Evolutionary conservation across 2,113 vertebrate genomes (phyloP).

Genomic region (Takifugu flavidus): DNA sequence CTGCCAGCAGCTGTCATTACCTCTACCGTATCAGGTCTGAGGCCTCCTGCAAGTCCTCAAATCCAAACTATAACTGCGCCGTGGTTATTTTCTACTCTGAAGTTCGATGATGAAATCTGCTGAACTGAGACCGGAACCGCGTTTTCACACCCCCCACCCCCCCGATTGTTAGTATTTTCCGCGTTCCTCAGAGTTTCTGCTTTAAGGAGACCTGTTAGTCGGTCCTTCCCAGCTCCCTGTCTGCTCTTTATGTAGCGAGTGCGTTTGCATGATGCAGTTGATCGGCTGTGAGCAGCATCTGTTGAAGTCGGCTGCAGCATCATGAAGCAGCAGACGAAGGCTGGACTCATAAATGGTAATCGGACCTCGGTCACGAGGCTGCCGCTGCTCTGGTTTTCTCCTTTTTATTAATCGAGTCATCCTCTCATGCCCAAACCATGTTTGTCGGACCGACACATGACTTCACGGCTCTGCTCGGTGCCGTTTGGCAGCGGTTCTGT

Average conservation of each 20-base stretch:
- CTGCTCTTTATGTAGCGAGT: conserved; percentile 18
- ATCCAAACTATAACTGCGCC: not conserved
- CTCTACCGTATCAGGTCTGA: conserved; percentile 59
- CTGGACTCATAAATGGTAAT: conserved; percentile 52
- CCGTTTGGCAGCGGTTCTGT: conserved; percentile 59
- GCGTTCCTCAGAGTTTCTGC: not conserved
- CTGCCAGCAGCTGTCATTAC: conserved; percentile 65
- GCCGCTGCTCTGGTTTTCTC: conserved; percentile 25
- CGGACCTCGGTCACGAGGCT: conserved; percentile 42
- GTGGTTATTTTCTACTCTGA: no score
- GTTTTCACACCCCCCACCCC: no score
- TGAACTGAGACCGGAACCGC: no score
- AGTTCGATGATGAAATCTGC: no score
- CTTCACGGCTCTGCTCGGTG: conserved; percentile 58
- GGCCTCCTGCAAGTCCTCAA: conserved; percentile 14
- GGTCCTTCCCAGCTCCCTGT: not conserved
- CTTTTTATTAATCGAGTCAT: conserved; percentile 27
- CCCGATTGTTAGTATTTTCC: no score
- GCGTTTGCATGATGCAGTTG: not conserved
- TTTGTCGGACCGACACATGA: conserved; percentile 51
- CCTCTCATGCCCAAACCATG: no score
- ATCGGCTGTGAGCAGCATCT: conserved; percentile 8
- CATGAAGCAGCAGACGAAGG: conserved; percentile 13
- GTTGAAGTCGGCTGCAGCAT: conserved; percentile 33
- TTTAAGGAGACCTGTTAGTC: not conserved